phyloP scores from a whole-genome alignment of 2,113 vertebrate genomes.

The Chelonoidis abingdonii region DNA sequence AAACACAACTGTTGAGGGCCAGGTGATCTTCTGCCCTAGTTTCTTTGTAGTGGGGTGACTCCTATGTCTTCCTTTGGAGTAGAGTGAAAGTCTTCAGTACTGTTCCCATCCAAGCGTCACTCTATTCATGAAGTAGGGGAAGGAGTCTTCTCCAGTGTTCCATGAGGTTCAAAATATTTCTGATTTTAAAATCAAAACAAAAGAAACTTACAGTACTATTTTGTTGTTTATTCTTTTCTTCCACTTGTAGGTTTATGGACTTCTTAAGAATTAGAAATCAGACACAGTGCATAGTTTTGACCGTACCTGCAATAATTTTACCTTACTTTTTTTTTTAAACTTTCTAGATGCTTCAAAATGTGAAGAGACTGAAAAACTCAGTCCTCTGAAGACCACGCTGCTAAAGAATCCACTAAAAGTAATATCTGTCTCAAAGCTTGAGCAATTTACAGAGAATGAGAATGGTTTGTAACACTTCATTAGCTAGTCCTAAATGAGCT shows the following conservation, averaged over 20 bases:
- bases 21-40: too few relatives aligned
- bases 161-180: not conserved
- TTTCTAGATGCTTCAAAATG: conserved; percentile 60
- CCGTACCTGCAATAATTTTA: not conserved
- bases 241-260: not conserved
- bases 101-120: not conserved
- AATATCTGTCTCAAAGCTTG: conserved; percentile 28
- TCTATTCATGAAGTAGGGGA: not conserved
- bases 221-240: not conserved
- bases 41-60: not conserved
- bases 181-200: not conserved
- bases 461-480: conserved; percentile 69
- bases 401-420: conserved; percentile 64
- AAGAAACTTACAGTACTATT: not conserved
- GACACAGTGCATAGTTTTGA: not conserved
- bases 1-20: not conserved
- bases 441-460: conserved; percentile 33
- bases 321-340: not conserved
- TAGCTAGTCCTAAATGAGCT: not conserved
- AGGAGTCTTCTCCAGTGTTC: not conserved
- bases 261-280: not conserved
- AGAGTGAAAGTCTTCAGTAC: not conserved
- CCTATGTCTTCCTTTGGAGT: not conserved
- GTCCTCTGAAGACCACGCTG: conserved; percentile 64
- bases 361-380: conserved; percentile 66